phyloP scores from a whole-genome alignment of 2,888 invertebrate species.

The Athetis lepigone region DNA sequence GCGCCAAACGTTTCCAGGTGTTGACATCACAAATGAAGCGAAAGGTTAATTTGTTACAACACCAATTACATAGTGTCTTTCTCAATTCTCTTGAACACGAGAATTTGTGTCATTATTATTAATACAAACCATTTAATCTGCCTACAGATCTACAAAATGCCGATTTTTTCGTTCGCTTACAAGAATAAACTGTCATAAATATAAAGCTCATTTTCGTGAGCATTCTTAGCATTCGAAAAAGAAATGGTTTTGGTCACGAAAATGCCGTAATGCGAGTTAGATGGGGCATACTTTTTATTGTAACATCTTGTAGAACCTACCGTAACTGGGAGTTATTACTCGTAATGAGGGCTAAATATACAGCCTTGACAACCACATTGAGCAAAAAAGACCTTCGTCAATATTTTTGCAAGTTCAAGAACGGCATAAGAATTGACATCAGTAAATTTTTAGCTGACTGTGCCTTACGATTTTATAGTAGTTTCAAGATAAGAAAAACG shows the following conservation, averaged over 20 bases:
- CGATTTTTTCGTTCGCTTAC: slow-evolving; percentile 73
- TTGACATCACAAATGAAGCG: background rate
- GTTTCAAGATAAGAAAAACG: too few relatives aligned
- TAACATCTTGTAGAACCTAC: slow-evolving; percentile 83
- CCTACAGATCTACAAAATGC: slow-evolving; percentile 67
- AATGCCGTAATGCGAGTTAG: slow-evolving; percentile 81
- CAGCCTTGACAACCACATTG: slow-evolving; percentile 75
- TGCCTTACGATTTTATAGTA: too few relatives aligned
- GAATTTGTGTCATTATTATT: slow-evolving; percentile 71
- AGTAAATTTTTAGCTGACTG: background rate
- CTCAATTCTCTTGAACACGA: slow-evolving; percentile 63
- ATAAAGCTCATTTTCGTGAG: slow-evolving; percentile 83
- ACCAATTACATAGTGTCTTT: slow-evolving; percentile 46
- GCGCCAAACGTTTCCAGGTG: too few relatives aligned
- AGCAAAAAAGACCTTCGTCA: slow-evolving; percentile 68
- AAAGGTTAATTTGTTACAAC: slow-evolving; percentile 4
- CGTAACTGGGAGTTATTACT: slow-evolving; percentile 79
- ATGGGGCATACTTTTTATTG: slow-evolving; percentile 80
- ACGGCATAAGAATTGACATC: slow-evolving; percentile 51
- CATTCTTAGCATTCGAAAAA: slow-evolving; percentile 79
- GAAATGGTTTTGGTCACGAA: slow-evolving; percentile 85
- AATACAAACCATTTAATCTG: slow-evolving; percentile 77
- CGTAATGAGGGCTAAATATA: slow-evolving; percentile 78
- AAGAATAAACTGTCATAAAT: slow-evolving; percentile 81
- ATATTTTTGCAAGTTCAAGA: slow-evolving; percentile 78